A percentile compares a stretch with the other conserved stretches of the same genome.
Evolutionary conservation across 2,797 vertebrate genomes (phyloP).

Genomic region (Sebastes oblongus): DNA sequence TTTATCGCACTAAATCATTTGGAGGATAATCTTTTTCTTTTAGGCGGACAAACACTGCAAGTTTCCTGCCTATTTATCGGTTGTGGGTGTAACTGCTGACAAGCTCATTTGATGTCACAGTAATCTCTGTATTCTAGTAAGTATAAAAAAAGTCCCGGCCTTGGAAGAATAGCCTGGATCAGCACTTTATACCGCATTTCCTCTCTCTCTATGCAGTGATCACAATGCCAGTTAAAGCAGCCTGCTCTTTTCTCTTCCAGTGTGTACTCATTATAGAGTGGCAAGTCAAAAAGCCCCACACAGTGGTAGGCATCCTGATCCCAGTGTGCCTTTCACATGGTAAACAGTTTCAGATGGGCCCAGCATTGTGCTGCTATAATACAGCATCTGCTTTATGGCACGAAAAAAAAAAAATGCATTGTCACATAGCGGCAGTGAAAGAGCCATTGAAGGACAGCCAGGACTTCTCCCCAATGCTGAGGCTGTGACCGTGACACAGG

Average conservation of each 20-base stretch:
- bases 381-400: constrained; percentile 84
- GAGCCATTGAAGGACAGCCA: constrained; percentile 72
- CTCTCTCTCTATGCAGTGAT: constrained; percentile 72
- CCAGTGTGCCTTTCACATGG: constrained; percentile 79
- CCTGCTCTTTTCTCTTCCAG: constrained; percentile 66
- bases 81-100: constrained; percentile 72
- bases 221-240: constrained; percentile 74
- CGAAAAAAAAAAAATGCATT: constrained; percentile 77
- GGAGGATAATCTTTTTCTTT: background rate
- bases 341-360: constrained; percentile 79
- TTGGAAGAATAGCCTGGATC: constrained; percentile 70
- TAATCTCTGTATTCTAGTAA: constrained; percentile 64
- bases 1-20: constrained; percentile 13
- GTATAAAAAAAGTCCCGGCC: constrained; percentile 49
- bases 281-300: constrained; percentile 79
- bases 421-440: constrained; percentile 77
- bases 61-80: constrained; percentile 35
- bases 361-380: constrained; percentile 76
- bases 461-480: constrained; percentile 59
- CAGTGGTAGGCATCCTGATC: constrained; percentile 76
- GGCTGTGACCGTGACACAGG: constrained; percentile 66
- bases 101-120: constrained; percentile 64
- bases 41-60: constrained; percentile 7
- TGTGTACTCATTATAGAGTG: constrained; percentile 76
- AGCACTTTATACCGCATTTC: constrained; percentile 79